Base-by-base conservation (phyloP, 2,797 vertebrate genomes). In the Amazona ochrocephala region DNA sequence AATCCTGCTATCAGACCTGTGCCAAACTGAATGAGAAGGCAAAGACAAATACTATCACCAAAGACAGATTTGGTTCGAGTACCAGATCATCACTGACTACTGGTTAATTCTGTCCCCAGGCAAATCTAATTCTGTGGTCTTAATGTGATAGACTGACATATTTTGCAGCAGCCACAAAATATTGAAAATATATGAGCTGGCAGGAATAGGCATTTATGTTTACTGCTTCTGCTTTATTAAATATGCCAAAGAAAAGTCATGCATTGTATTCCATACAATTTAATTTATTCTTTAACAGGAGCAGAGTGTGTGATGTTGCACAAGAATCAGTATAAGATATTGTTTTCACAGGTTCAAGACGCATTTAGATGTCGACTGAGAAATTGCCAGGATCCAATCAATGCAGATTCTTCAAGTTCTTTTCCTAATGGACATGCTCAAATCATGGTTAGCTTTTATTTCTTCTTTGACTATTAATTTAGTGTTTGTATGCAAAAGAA, bases 381-480 rank as follows among this genome's bases (percentile, higher is more conserved):
- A 98, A 99, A 99, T 97, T 99, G 99, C 97, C 99, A 99, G 91
- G 99, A 99, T 97, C 99, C 99, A 83, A 99, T 99, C 97, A 99
- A 98, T 68, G 99, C 98, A 93, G 99, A 99, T 94, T 99, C 99
- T 87, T 99, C 99, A 66, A 99, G 99, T 97, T 99, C 99, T 87
- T 99, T 99, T 98, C 99, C 99, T 96, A 99, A 99, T 41, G 99
- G 99, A 53, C 99, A 99, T 94, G 99, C 99, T 93, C 99, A 99
- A 98, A 99, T 99, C 96, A 99, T 99, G 99, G 99, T 99, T 98
- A 98, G 98, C 58, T 95, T 97, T 96, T 74, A 45, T 94, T 96
- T 87, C 21, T 80, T 66, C 64, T 90, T 94, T 75, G 26, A 51
- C 29, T 89, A 13, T 81, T 53, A 60, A 56, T 67, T 87, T 50